Percentiles rank a stretch among this genome's conserved stretches.
Evolutionary conservation across 2,113 vertebrate genomes (phyloP).

Genomic region (Ochotona princeps): DNA sequence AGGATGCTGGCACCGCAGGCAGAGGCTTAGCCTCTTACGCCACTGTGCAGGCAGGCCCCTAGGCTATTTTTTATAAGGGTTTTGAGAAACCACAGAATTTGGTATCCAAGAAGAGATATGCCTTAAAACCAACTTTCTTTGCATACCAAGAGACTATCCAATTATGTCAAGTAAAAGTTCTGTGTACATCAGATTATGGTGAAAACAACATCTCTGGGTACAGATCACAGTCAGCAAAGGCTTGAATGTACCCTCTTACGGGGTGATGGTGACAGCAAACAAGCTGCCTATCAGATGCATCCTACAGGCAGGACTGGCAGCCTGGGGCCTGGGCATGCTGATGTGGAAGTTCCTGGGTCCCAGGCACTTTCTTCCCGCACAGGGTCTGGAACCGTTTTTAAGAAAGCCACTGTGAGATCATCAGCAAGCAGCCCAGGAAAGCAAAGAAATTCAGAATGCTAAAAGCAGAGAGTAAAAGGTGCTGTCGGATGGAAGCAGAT

Average conservation of each 20-base stretch:
- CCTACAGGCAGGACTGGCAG: not conserved
- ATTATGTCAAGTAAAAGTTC: not conserved
- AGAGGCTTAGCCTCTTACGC: too few relatives aligned
- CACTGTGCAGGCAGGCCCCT: too few relatives aligned
- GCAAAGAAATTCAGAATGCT: not conserved
- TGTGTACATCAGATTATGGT: not conserved
- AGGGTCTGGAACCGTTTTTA: not conserved
- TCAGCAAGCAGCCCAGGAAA: not conserved
- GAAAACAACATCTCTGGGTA: not conserved
- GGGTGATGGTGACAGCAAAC: not conserved
- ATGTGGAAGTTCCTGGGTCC: too few relatives aligned
- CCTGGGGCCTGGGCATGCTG: not conserved
- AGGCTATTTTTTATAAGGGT: too few relatives aligned
- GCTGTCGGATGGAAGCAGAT: not conserved
- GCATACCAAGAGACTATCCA: too few relatives aligned
- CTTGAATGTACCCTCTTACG: not conserved
- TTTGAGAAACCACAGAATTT: too few relatives aligned
- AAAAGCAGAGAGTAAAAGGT: not conserved
- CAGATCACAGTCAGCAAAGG: constrained; percentile 4
- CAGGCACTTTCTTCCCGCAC: not conserved
- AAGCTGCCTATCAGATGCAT: not conserved
- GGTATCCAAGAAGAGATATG: too few relatives aligned
- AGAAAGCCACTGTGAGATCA: not conserved
- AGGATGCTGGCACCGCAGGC: too few relatives aligned
- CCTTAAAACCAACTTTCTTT: too few relatives aligned